Conservation (phyloP, 2,797 vertebrate genomes). For the Sebastes oblongus region DNA sequence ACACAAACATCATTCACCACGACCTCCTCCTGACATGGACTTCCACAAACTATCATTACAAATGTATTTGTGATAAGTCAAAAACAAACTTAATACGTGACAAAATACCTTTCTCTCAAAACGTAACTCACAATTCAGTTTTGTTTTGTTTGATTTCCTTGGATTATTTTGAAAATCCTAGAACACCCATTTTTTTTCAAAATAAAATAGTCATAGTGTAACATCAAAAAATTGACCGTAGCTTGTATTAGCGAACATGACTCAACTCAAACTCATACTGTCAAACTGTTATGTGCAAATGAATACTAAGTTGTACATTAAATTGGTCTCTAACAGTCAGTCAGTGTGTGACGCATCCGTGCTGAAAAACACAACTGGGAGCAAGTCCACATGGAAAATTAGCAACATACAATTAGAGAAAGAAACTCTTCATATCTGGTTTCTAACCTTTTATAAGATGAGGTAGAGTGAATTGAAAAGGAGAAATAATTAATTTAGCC, state of each 20-base stretch:
- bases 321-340: conserved; percentile 35
- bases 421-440: conserved; percentile 66
- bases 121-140: accelerated
- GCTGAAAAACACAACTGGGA: conserved; percentile 44
- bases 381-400: conserved; percentile 58
- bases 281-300: conserved; percentile 11
- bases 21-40: too few relatives aligned
- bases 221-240: neutral
- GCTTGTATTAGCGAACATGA: neutral
- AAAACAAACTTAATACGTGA: neutral
- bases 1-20: too few relatives aligned
- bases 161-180: neutral
- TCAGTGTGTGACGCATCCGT: conserved; percentile 6
- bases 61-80: too few relatives aligned
- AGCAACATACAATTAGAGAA: conserved; percentile 72
- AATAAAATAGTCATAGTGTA: neutral
- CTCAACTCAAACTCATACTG: neutral
- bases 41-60: too few relatives aligned
- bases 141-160: neutral
- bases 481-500: conserved; percentile 86
- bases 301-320: conserved; percentile 28
- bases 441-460: conserved; percentile 76
- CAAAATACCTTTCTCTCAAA: accelerated
- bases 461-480: conserved; percentile 80
- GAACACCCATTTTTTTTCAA: neutral